A percentile compares a stretch with the other conserved stretches of the same genome.
phyloP scores from a whole-genome alignment of 30 jellyfish, hydroid and myxozoan species.

The Turritopsis dohrnii region DNA sequence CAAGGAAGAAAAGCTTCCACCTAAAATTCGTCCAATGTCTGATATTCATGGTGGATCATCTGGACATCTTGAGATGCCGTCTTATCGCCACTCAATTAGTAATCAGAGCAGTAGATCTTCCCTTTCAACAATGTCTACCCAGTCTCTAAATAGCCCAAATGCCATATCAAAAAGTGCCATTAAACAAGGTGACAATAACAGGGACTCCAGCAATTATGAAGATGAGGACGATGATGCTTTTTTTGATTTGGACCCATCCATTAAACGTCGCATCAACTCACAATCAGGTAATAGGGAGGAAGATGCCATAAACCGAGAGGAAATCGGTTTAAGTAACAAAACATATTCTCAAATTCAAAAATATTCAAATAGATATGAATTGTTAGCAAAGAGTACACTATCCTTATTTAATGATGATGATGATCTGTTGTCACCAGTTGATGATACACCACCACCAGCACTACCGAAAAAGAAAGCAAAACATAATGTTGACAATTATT shows the following conservation, averaged over 20 bases:
- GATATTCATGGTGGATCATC: conserved; percentile 19
- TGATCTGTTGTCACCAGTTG: conserved; percentile 49
- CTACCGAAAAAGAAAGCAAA: conserved; percentile 74
- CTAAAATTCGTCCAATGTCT: conserved; percentile 19
- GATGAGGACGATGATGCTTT: conserved; percentile 4
- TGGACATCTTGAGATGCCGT: neutral
- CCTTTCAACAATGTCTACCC: conserved; percentile 29
- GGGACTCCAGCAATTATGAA: neutral
- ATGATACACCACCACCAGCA: conserved; percentile 54
- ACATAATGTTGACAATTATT: conserved; percentile 47
- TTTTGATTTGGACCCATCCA: conserved; percentile 19
- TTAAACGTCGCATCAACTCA: conserved; percentile 30
- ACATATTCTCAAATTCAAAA: conserved; percentile 61
- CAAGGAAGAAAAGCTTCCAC: neutral
- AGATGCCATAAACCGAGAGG: conserved; percentile 73
- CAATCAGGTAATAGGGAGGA: conserved; percentile 34
- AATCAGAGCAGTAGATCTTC: conserved; percentile 76
- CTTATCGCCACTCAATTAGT: conserved; percentile 2
- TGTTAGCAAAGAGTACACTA: conserved; percentile 68
- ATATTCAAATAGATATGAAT: conserved; percentile 68
- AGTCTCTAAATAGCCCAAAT: conserved; percentile 32
- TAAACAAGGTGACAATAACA: neutral
- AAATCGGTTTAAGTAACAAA: conserved; percentile 80
- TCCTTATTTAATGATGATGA: conserved; percentile 71
- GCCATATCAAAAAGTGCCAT: neutral